Evolutionary conservation across 2,888 invertebrate genomes (phyloP).

Genomic region (Rhamnusium bicolor): DNA sequence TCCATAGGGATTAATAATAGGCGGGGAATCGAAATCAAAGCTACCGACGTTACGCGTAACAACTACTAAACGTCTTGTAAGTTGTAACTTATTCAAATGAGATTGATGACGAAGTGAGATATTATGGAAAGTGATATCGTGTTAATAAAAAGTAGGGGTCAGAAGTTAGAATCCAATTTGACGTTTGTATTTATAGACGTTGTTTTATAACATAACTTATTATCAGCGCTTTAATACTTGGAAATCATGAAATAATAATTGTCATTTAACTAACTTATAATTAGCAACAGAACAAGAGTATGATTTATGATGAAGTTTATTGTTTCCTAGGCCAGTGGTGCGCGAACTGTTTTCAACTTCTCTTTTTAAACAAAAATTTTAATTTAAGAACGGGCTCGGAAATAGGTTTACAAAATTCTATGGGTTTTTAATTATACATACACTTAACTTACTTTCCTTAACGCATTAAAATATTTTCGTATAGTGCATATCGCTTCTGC

Average conservation of each 20-base stretch:
- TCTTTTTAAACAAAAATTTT: too few relatives aligned
- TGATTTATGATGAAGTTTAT: too few relatives aligned
- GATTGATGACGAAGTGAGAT: constrained; percentile 24
- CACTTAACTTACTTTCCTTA: too few relatives aligned
- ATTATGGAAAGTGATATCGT: constrained; percentile 12
- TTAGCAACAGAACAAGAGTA: not conserved
- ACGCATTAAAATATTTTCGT: too few relatives aligned
- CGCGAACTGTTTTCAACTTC: too few relatives aligned
- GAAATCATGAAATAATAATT: not conserved
- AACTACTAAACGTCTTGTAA: constrained; percentile 11
- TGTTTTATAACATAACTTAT: too few relatives aligned
- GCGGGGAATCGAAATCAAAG: constrained; percentile 6
- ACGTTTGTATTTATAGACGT: not conserved
- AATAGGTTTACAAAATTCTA: too few relatives aligned
- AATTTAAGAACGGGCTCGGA: too few relatives aligned
- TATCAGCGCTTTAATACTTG: not conserved
- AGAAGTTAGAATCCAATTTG: not conserved
- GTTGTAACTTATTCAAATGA: constrained; percentile 18
- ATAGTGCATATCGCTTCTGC: too few relatives aligned
- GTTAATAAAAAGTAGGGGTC: not conserved
- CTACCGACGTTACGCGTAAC: constrained; percentile 21
- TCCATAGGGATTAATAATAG: constrained; percentile 3
- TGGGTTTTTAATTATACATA: too few relatives aligned
- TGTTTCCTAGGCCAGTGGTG: too few relatives aligned
- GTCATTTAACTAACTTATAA: not conserved